A percentile compares a stretch with the other conserved stretches of the same genome.
Evolutionary conservation across 2,797 vertebrate genomes (phyloP).

Genomic region (Pangasius krempfi): DNA sequence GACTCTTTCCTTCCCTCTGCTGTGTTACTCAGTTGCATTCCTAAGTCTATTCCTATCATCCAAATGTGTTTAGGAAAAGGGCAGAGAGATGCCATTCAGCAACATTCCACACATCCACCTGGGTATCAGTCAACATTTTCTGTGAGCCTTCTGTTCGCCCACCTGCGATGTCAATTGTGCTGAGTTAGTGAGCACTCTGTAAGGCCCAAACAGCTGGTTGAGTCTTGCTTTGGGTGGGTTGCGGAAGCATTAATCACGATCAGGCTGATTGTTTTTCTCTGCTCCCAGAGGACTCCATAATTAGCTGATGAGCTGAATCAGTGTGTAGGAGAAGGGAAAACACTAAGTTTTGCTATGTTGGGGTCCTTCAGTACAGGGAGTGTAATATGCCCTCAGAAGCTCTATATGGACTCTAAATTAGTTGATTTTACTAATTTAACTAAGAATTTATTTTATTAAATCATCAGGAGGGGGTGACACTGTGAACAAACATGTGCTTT

Average conservation of each 20-base stretch:
- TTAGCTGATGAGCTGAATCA: slow-evolving; percentile 17
- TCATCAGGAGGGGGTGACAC: not conserved
- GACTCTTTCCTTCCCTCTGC: slow-evolving; percentile 4
- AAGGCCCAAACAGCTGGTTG: slow-evolving; percentile 9
- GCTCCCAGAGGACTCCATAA: not conserved
- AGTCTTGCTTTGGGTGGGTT: not conserved
- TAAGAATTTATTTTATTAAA: not conserved
- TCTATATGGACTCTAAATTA: not conserved
- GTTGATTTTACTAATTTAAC: not conserved
- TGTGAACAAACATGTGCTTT: not conserved
- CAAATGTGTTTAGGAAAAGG: slow-evolving; percentile 24
- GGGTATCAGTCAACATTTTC: not conserved
- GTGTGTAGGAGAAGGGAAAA: not conserved
- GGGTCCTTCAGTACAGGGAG: not conserved
- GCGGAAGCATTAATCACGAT: slow-evolving; percentile 10
- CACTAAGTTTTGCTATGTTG: not conserved
- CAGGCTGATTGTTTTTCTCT: slow-evolving; percentile 10
- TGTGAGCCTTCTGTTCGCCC: slow-evolving; percentile 13
- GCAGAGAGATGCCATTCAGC: slow-evolving; percentile 13
- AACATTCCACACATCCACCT: slow-evolving; percentile 25
- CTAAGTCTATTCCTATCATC: slow-evolving; percentile 23
- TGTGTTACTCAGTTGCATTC: slow-evolving; percentile 7
- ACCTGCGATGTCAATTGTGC: slow-evolving; percentile 11
- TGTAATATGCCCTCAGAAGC: not conserved
- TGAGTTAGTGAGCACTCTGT: slow-evolving; percentile 4